Conservation (phyloP, 1,140 invertebrate genomes). For the Drosophila dunni region DNA sequence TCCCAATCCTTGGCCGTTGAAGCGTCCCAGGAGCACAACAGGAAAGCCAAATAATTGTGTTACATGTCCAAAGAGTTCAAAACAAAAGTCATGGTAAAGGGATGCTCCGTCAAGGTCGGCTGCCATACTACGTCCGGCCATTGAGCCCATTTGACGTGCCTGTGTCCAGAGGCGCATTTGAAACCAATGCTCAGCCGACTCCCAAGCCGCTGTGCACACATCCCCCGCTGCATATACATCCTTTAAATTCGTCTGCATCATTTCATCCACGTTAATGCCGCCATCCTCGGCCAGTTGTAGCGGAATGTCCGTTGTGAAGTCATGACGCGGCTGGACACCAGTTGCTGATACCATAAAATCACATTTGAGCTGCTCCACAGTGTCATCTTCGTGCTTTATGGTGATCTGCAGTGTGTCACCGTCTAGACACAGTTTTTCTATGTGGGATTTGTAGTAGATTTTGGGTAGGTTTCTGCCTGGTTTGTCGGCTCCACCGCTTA, state of each 20-base stretch:
- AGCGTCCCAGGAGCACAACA: slow-evolving; percentile 96
- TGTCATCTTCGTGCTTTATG: slow-evolving; percentile 55
- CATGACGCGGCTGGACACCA: slow-evolving; percentile 92
- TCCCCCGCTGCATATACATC: slow-evolving; percentile 98
- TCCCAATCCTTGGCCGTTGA: slow-evolving; percentile 95
- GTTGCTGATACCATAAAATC: slow-evolving; percentile 98
- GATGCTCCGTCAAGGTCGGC: slow-evolving; percentile 87
- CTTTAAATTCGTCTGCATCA: slow-evolving; percentile 91
- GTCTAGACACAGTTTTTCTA: slow-evolving; percentile 24
- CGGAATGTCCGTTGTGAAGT: slow-evolving; percentile 86
- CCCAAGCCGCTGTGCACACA: slow-evolving; percentile 93
- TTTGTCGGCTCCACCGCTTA: slow-evolving; percentile 84
- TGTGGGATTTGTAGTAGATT: slow-evolving; percentile 60
- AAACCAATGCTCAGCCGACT: slow-evolving; percentile 93
- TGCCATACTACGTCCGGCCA: slow-evolving; percentile 96
- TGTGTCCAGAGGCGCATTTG: slow-evolving; percentile 99
- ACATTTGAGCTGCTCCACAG: slow-evolving; percentile 86
- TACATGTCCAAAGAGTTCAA: slow-evolving; percentile 98
- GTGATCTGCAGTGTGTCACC: slow-evolving; percentile 22
- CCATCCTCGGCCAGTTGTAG: slow-evolving; percentile 89
- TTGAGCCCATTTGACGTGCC: slow-evolving; percentile 97
- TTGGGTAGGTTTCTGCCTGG: slow-evolving; percentile 31
- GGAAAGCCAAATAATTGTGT: slow-evolving; percentile 98
- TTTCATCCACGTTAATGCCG: slow-evolving; percentile 93
- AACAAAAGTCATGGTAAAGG: slow-evolving; percentile 95